phyloP scores from a whole-genome alignment of 1,140 invertebrate species.

The Lucilia cuprina region DNA sequence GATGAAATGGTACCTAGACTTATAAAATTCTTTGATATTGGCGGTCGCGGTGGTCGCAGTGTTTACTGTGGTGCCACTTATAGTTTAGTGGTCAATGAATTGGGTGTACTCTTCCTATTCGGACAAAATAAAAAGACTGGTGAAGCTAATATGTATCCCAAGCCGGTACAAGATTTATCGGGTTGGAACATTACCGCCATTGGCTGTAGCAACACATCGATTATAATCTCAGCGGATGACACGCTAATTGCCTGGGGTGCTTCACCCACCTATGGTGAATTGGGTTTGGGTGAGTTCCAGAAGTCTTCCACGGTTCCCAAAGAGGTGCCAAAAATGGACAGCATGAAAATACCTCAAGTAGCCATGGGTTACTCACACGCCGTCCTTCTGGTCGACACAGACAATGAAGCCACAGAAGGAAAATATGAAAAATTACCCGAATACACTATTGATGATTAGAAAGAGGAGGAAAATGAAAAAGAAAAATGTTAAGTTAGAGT shows the following conservation, averaged over 20 bases:
- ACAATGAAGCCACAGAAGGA: slow-evolving; percentile 64
- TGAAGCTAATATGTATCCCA: slow-evolving; percentile 96
- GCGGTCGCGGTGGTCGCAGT: slow-evolving; percentile 79
- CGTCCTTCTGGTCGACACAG: slow-evolving; percentile 68
- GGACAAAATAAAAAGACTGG: slow-evolving; percentile 91
- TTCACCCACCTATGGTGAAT: slow-evolving; percentile 89
- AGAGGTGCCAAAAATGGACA: slow-evolving; percentile 85
- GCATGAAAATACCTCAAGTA: slow-evolving; percentile 80
- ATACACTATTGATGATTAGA: slow-evolving; percentile 62
- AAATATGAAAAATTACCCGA: slow-evolving; percentile 65
- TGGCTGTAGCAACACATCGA: slow-evolving; percentile 80
- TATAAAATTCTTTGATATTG: slow-evolving; percentile 87
- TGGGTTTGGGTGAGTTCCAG: slow-evolving; percentile 87
- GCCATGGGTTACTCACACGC: slow-evolving; percentile 87
- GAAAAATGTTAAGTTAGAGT: background rate
- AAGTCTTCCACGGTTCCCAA: slow-evolving; percentile 89
- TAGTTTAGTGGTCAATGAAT: slow-evolving; percentile 82
- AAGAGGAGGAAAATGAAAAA: background rate
- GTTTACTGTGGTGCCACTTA: slow-evolving; percentile 87
- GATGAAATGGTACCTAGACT: slow-evolving; percentile 90
- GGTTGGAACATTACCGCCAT: slow-evolving; percentile 88
- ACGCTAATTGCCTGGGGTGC: slow-evolving; percentile 90
- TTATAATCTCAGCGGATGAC: slow-evolving; percentile 89
- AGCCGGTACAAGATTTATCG: slow-evolving; percentile 88
- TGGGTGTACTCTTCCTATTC: slow-evolving; percentile 82